phyloP scores from a whole-genome alignment of 2,113 vertebrate species.

The Nothobranchius furzeri region DNA sequence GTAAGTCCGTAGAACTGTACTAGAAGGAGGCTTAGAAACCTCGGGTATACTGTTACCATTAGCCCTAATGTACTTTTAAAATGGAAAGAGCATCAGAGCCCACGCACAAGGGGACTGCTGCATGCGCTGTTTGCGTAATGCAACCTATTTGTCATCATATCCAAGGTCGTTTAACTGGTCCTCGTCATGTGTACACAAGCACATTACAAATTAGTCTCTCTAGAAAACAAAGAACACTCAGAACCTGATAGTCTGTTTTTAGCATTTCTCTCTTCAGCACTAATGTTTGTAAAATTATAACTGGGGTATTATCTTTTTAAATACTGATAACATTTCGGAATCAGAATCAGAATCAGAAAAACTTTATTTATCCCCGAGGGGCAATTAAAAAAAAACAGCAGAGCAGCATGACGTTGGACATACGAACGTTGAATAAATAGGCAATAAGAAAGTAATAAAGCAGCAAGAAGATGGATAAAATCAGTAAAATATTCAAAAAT shows the following conservation, averaged over 20 bases:
- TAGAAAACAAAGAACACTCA: constrained; percentile 4
- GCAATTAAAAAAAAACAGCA: too few relatives aligned
- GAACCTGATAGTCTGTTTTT: constrained; percentile 1
- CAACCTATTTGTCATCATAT: constrained; percentile 45
- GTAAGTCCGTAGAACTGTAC: constrained; percentile 38
- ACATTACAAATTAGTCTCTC: constrained; percentile 30
- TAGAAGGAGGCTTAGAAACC: constrained; percentile 65
- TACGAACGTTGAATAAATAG: too few relatives aligned
- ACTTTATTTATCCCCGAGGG: too few relatives aligned
- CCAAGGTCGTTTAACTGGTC: constrained; percentile 50
- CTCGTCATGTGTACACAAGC: constrained; percentile 16
- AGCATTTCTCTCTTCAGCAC: constrained; percentile 3
- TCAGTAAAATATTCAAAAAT: too few relatives aligned
- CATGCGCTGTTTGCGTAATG: constrained; percentile 47
- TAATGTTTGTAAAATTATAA: constrained; percentile 9
- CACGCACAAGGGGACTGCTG: constrained; percentile 43
- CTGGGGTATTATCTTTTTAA: too few relatives aligned
- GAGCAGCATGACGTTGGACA: too few relatives aligned
- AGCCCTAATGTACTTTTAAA: constrained; percentile 77
- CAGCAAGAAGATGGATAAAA: too few relatives aligned
- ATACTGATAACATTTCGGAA: too few relatives aligned
- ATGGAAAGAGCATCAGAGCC: constrained; percentile 76
- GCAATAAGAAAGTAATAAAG: too few relatives aligned
- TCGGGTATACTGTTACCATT: constrained; percentile 73
- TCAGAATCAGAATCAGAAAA: too few relatives aligned